Percentiles rank a stretch among this genome's conserved stretches.
phyloP scores from a whole-genome alignment of 2,888 invertebrate genomes.

The Aporophyla nigra region DNA sequence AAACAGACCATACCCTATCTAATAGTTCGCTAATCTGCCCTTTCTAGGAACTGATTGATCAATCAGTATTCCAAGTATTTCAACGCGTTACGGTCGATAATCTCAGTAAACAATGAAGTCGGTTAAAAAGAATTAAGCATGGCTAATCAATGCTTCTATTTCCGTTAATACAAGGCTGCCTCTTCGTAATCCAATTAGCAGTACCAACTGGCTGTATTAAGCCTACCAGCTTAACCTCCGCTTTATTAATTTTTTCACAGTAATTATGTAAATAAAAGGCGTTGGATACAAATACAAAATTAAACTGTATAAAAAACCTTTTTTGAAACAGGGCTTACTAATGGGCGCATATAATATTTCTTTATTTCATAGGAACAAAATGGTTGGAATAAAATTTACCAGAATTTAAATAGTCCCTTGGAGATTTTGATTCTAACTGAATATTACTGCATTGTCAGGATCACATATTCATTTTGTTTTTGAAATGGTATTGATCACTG shows the following conservation, averaged over 20 bases:
- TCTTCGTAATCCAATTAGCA: constrained; percentile 54
- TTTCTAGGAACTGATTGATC: constrained; percentile 14
- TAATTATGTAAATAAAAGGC: constrained; percentile 7
- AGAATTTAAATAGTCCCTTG: not conserved
- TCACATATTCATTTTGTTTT: not conserved
- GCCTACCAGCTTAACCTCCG: constrained; percentile 8
- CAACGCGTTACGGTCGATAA: constrained; percentile 6
- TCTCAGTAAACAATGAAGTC: constrained; percentile 6
- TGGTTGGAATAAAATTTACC: not conserved
- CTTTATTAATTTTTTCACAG: constrained; percentile 39
- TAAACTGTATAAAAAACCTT: constrained; percentile 9
- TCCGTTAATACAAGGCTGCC: constrained; percentile 47
- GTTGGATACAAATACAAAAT: constrained; percentile 12
- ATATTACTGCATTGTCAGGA: not conserved
- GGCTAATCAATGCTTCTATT: constrained; percentile 49
- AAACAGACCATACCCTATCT: no score
- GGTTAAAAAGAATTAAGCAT: constrained; percentile 23
- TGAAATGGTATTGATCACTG: not conserved
- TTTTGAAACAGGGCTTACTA: not conserved
- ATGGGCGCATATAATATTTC: not conserved
- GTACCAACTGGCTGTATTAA: constrained; percentile 28
- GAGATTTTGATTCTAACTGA: not conserved
- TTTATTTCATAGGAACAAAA: not conserved
- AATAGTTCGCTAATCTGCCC: not conserved
- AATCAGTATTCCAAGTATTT: constrained; percentile 26